Base-by-base conservation (phyloP, 1,140 invertebrate species). In the Conopomorpha cramerella region DNA sequence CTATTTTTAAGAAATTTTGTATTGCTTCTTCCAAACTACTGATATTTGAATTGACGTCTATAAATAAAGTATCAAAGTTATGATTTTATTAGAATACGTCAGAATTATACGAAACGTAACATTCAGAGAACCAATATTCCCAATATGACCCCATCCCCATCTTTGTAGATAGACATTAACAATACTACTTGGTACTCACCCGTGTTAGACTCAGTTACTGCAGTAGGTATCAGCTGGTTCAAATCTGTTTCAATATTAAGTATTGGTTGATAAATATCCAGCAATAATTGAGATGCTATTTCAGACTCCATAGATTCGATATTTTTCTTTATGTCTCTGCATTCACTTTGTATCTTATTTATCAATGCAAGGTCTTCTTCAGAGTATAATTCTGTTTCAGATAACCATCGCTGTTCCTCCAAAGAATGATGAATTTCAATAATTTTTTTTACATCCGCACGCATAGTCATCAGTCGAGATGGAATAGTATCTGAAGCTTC, bases 41-140 rank as follows among this genome's bases (percentile, higher is more conserved):
- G 23, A 48, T 42, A 45, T 55, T 55, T 11, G 49, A 49, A 52
- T 55, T 52, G 30, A 55, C 30, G 48, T 55, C 49, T 52, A 55
- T 29, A 52, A 55, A 45, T 39, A 44, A 48, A 27, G 35, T 11
- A 30, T 38, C 29, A 8, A 25, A 28, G 18, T 30, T 26, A 19
- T n/a, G n/a, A n/a, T n/a, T n/a, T n/a, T n/a, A n/a, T n/a, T n/a
- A n/a, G n/a, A n/a, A n/a, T n/a, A n/a, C n/a, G n/a, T n/a, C n/a
- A n/a, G n/a, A n/a, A n/a, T n/a, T n/a, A n/a, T n/a, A n/a, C n/a
- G n/a, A n/a, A n/a, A n/a, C n/a, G n/a, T n/a, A n/a, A n/a, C n/a
- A n/a, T n/a, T n/a, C n/a, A n/a, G n/a, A n/a, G n/a, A n/a, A n/a
- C n/a, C n/a, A n/a, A n/a, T n/a, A n/a, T n/a, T n/a, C n/a, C n/a